Percentiles rank a stretch among this genome's conserved stretches.
Conservation (phyloP, 2,888 invertebrate genomes). For the Drosophila melanosoma region DNA sequence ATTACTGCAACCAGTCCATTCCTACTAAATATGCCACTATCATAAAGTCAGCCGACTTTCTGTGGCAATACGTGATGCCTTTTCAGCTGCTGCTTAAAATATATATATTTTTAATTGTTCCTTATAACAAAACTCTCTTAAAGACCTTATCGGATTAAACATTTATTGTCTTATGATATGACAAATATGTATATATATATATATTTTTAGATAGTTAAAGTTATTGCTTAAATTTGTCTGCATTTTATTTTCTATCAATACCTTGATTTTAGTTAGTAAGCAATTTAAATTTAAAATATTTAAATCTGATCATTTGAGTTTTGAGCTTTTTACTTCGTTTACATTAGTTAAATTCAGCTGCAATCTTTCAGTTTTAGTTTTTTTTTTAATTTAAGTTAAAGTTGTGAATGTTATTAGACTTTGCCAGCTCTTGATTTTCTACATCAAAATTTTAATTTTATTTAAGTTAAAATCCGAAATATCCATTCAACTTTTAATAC, state of each 20-base stretch:
- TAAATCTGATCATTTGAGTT: background rate
- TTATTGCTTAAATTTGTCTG: background rate
- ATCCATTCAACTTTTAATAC: background rate
- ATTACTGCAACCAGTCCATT: constrained; percentile 5
- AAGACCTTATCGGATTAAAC: background rate
- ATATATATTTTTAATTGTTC: background rate
- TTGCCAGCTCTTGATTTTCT: background rate
- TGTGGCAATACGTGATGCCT: constrained; percentile 36
- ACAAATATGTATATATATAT: background rate
- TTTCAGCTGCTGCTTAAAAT: constrained; percentile 7
- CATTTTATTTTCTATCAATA: background rate
- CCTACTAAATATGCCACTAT: constrained; percentile 29
- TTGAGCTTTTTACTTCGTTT: background rate
- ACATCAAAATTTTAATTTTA: background rate
- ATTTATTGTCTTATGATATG: background rate
- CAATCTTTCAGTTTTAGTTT: too few relatives aligned
- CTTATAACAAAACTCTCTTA: background rate
- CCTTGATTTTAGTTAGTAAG: background rate
- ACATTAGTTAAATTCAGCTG: background rate
- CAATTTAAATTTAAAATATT: background rate
- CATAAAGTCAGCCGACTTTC: constrained; percentile 30
- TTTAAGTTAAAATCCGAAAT: too few relatives aligned
- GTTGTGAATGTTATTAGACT: background rate
- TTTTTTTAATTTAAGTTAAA: too few relatives aligned
- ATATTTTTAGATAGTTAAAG: background rate